Percentiles rank a stretch among this genome's conserved stretches.
Conservation (phyloP, 2,888 invertebrate genomes). For the Cynaeus angustus region DNA sequence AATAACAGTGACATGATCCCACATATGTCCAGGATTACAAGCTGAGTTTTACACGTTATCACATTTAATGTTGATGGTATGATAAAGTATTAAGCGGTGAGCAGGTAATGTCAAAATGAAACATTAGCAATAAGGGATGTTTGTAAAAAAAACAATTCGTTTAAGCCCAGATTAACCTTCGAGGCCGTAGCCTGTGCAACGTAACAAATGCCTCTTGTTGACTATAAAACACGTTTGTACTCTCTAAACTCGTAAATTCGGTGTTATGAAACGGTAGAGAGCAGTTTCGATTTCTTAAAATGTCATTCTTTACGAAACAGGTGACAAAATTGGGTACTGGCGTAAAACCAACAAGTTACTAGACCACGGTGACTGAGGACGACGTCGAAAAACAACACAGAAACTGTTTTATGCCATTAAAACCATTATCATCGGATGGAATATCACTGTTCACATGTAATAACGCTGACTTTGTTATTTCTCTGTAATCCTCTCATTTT, state of each 20-base stretch:
- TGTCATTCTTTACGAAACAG: conserved; percentile 32
- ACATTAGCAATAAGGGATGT: conserved; percentile 22
- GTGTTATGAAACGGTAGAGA: conserved; percentile 38
- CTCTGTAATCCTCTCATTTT: conserved; percentile 4
- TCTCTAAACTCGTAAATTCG: conserved; percentile 35
- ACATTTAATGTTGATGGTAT: conserved; percentile 9
- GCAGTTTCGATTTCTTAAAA: conserved; percentile 38
- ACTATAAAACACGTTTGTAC: conserved; percentile 28
- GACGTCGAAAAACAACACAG: conserved; percentile 6
- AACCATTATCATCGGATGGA: conserved; percentile 4
- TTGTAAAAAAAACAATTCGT: conserved; percentile 33
- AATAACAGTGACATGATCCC: conserved; percentile 8
- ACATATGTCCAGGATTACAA: conserved; percentile 29
- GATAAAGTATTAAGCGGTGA: conserved; percentile 28
- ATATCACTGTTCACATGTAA: conserved; percentile 2
- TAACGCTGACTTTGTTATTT: conserved; percentile 4
- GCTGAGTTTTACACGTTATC: conserved; percentile 32
- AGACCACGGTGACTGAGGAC: conserved; percentile 17
- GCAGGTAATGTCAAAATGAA: conserved; percentile 37
- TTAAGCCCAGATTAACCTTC: conserved; percentile 33
- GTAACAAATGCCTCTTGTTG: conserved; percentile 29
- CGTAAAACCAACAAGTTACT: conserved; percentile 31
- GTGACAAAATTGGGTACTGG: conserved; percentile 34
- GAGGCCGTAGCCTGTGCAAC: conserved; percentile 11
- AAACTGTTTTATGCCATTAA: conserved; percentile 3